A percentile compares a stretch with the other conserved stretches of the same genome.
Evolutionary conservation across 2,888 invertebrate species (phyloP).

Genomic region (Polymixis flavicincta): DNA sequence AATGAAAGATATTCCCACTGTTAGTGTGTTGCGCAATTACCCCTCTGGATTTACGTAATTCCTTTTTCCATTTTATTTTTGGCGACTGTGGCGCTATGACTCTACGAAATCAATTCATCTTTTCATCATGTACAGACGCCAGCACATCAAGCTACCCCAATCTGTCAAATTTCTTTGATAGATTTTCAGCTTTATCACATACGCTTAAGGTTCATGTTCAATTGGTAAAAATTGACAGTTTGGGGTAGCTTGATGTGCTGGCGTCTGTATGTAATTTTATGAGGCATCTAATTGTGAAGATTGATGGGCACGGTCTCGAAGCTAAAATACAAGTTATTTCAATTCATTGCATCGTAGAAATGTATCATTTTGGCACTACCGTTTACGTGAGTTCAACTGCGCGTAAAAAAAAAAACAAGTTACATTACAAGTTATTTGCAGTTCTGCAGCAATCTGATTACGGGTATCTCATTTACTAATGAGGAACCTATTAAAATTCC

Average conservation of each 20-base stretch:
- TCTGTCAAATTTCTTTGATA: no score
- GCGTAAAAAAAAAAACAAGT: constrained; percentile 58
- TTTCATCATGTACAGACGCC: not conserved
- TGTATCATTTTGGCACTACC: constrained; percentile 31
- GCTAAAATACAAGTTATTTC: constrained; percentile 20
- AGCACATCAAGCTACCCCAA: no score
- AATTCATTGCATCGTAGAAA: constrained; percentile 11
- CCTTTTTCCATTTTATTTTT: not conserved
- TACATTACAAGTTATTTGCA: constrained; percentile 26
- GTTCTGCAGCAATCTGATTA: constrained; percentile 13
- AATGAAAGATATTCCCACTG: no score
- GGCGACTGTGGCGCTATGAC: not conserved
- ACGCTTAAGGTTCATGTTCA: no score
- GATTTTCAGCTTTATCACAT: no score
- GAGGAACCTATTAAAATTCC: constrained; percentile 27
- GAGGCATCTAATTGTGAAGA: not conserved
- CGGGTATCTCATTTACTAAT: constrained; percentile 19
- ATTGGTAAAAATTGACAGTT: no score
- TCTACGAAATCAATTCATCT: not conserved
- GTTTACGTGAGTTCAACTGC: constrained; percentile 51
- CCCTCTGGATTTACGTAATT: not conserved
- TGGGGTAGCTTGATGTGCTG: no score
- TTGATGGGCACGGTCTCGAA: not conserved
- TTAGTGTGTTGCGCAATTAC: no score
- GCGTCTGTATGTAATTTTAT: not conserved